Evolutionary conservation across 2,797 vertebrate species (phyloP).

Genomic region (Picus viridis): DNA sequence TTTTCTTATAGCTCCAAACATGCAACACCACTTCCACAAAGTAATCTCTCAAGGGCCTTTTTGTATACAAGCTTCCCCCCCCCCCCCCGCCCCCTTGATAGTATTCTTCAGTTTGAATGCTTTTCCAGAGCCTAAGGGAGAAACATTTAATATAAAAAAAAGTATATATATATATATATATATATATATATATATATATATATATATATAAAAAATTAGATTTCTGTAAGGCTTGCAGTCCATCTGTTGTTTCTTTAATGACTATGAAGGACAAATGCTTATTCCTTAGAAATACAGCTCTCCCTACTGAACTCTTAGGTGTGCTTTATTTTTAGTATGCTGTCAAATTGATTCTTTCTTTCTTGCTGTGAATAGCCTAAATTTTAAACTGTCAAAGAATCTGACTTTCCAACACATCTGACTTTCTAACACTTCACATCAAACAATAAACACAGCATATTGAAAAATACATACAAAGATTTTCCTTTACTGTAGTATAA

Average conservation of each 20-base stretch:
- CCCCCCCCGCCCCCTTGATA: neutral
- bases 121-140: neutral
- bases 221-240: neutral
- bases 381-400: neutral
- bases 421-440: slow-evolving; percentile 1
- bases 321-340: neutral
- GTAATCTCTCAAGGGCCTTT: neutral
- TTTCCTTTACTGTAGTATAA: slow-evolving; percentile 54
- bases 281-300: neutral
- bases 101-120: neutral
- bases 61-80: neutral
- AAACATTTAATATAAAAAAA: neutral
- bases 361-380: neutral
- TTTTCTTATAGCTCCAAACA: neutral
- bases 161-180: no score
- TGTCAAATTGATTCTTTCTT: neutral
- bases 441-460: slow-evolving; percentile 49
- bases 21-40: neutral
- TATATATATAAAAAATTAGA: neutral
- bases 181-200: neutral
- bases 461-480: slow-evolving; percentile 12
- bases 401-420: neutral
- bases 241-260: neutral
- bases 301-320: neutral
- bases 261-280: neutral